Evolutionary conservation across 2,113 vertebrate genomes (phyloP).

Genomic region (Mustela nigripes): DNA sequence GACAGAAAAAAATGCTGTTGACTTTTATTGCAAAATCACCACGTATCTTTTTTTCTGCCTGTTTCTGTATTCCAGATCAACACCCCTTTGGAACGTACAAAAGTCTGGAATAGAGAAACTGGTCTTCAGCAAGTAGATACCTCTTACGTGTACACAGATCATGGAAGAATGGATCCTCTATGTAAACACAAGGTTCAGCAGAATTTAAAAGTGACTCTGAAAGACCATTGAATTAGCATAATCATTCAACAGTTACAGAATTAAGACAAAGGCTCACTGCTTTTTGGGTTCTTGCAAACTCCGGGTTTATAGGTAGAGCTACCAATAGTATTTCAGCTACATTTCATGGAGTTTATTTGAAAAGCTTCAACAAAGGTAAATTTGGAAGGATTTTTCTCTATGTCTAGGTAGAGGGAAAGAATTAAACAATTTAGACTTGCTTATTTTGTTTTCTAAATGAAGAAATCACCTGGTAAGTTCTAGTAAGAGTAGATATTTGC

Average conservation of each 20-base stretch:
- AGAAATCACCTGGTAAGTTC: constrained; percentile 17
- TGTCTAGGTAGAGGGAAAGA: neutral
- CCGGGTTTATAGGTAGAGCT: neutral
- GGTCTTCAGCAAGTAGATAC: neutral
- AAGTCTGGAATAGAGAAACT: neutral
- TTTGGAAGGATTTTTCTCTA: neutral
- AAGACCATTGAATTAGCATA: neutral
- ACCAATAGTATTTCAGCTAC: neutral
- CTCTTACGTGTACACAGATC: neutral
- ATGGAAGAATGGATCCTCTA: neutral
- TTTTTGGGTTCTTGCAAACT: neutral
- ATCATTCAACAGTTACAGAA: neutral
- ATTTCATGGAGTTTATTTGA: neutral
- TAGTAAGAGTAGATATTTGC: constrained; percentile 34
- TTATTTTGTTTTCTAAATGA: constrained; percentile 63
- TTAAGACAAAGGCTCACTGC: neutral
- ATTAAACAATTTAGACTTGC: neutral
- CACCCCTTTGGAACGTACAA: neutral
- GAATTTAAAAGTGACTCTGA: neutral
- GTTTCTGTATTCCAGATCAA: neutral
- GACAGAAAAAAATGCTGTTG: neutral
- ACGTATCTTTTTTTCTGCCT: neutral
- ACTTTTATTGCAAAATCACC: neutral
- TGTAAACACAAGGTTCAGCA: neutral
- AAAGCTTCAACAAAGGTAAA: neutral